Evolutionary conservation across 2,797 vertebrate species (phyloP).

Genomic region (Synaphobranchus kaupii): DNA sequence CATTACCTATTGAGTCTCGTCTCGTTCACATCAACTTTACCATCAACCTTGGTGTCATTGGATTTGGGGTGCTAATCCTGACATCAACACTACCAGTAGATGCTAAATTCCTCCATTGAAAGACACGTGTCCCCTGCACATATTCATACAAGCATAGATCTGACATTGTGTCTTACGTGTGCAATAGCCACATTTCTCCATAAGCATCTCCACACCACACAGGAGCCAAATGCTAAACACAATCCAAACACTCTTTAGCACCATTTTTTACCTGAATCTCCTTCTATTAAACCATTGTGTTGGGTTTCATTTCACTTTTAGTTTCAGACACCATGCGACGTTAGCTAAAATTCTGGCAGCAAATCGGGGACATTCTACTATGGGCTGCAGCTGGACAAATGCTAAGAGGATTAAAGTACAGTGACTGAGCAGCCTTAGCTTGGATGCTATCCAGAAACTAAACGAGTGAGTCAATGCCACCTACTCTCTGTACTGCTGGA

Average conservation of each 20-base stretch:
- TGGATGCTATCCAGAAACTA: conserved; percentile 26
- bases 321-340: neutral
- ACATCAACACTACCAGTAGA: neutral
- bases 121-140: neutral
- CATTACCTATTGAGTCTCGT: neutral
- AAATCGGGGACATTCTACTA: conserved; percentile 33
- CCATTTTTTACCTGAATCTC: neutral
- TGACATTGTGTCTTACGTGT: neutral
- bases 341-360: neutral
- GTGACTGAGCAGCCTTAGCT: conserved; percentile 33
- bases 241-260: neutral
- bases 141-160: neutral
- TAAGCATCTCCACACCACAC: neutral
- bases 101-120: neutral
- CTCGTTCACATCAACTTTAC: neutral
- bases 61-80: neutral
- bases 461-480: conserved; percentile 6
- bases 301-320: neutral
- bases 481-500: neutral
- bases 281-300: neutral
- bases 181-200: neutral
- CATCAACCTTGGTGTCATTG: neutral
- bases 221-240: neutral
- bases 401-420: conserved; percentile 41
- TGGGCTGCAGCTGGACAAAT: conserved; percentile 33